These are phyloP conservation scores for Caenorhabditis sinica DNA, from an alignment of 2,888 invertebrate genomes.

Conservation along the genomic window DNA sequence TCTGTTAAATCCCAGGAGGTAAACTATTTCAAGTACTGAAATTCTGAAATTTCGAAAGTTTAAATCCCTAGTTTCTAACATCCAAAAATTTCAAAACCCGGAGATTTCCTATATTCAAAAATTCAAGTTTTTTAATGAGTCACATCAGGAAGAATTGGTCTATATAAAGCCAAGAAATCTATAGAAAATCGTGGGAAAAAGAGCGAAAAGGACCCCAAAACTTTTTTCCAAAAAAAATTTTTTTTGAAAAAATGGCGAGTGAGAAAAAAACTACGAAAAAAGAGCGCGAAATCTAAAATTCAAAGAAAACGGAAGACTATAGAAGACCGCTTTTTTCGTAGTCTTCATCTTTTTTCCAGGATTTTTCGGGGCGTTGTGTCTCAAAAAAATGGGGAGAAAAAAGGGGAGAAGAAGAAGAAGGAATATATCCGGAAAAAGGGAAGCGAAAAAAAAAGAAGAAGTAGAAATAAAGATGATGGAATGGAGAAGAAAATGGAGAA, in stretches of 20 bases:
- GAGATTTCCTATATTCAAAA: not conserved
- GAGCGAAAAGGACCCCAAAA: not conserved
- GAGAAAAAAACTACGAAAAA: conserved; percentile 8
- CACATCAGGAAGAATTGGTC: not conserved
- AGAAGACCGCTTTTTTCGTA: not conserved
- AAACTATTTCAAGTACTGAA: not conserved
- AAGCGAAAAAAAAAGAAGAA: not conserved
- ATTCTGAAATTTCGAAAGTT: not conserved
- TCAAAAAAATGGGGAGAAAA: not conserved
- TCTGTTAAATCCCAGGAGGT: too few species aligned
- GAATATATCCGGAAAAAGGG: conserved; percentile 11
- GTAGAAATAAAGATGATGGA: conserved; percentile 10
- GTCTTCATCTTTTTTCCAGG: not conserved
- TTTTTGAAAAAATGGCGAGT: conserved; percentile 1
- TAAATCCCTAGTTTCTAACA: not conserved
- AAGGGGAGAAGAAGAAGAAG: conserved; percentile 15
- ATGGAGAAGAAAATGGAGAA: conserved; percentile 1
- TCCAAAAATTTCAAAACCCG: not conserved
- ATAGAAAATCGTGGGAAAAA: conserved; percentile 9
- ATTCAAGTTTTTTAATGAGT: not conserved
- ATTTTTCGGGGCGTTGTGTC: conserved; percentile 6
- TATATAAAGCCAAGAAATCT: not conserved
- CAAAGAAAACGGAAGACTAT: conserved; percentile 43
- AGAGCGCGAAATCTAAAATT: conserved; percentile 29
- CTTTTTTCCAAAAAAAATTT: conserved; percentile 12